Evolutionary conservation across 2,113 vertebrate species (phyloP), one percentile per base, ranked within the genome.

Genomic region (Microcebus ravelobensis): DNA sequence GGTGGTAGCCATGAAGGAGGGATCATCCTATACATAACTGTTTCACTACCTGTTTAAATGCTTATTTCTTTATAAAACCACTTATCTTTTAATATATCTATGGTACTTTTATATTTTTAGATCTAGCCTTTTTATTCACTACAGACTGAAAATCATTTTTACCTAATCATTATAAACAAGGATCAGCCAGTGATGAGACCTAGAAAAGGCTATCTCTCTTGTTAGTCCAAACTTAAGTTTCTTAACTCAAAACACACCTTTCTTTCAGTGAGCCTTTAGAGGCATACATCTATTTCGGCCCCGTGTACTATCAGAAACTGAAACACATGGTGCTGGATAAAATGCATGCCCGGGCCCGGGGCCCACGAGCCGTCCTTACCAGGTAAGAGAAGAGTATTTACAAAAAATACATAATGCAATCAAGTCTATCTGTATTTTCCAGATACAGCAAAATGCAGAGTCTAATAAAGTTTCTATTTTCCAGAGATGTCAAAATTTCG

Each of bases 321-420:
- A 99, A 99, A 96, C 99, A 99, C 98, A 99, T 99, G 99, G 99
- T 99, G 57, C 98, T 99, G 73, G 99, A 99, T 97, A 99, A 99
- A 98, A 99, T 99, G 99, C 99, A 99, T 0, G 99, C 99, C 89
- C 98, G 99, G 98, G 99, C 99, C 83, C 99, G 99, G 59, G 99
- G 99, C 23, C 99, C 99, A 11, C 99, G 99, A 90, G 99, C 99
- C 0, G 99, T 99, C 84, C 99, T 99, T 29, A 99, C 99, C 98
- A 99, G 99, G 99, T 99, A 98, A 91, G 76, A 74, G 88, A 59
- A 50, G 8, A 76, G 63, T 6, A 31, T 20, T 20, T 21, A 39
- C 1, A 18, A n/a, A 42, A 71, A 20, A 18, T 18, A 25, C 7
- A 6, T 1, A 21, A 15, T 55, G 50, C 3, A 6, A 25, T 70